Conservation (phyloP, 2,888 invertebrate genomes). For the Xanthia icteritia region DNA sequence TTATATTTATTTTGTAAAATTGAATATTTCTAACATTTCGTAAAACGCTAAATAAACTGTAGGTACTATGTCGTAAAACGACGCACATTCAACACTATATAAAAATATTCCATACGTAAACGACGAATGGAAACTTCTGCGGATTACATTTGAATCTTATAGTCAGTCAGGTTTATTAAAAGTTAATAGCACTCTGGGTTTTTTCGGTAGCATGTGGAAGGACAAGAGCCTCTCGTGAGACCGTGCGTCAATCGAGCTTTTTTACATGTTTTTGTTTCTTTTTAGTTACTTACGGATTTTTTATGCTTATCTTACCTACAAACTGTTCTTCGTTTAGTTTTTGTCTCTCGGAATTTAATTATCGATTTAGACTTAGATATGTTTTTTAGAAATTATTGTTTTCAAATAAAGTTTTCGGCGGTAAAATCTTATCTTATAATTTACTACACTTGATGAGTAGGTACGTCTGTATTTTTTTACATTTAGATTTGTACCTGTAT, state of each 20-base stretch:
- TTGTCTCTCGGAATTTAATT: neutral
- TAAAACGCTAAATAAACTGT: neutral
- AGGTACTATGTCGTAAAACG: neutral
- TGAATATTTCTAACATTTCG: neutral
- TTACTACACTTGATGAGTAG: neutral
- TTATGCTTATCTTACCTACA: neutral
- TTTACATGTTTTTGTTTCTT: slow-evolving; percentile 29
- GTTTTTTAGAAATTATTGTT: no score
- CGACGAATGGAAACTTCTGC: slow-evolving; percentile 27
- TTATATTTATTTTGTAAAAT: no score
- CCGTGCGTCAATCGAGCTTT: slow-evolving; percentile 64
- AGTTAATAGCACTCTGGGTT: slow-evolving; percentile 60
- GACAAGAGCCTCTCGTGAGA: slow-evolving; percentile 60
- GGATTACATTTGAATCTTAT: slow-evolving; percentile 23
- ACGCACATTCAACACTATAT: neutral
- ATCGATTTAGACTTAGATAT: neutral
- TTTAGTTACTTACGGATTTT: neutral
- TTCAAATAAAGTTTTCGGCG: neutral
- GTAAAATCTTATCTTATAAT: neutral
- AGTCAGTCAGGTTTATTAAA: slow-evolving; percentile 42
- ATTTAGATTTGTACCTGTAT: neutral
- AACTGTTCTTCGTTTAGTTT: slow-evolving; percentile 22
- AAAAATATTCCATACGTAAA: slow-evolving; percentile 21
- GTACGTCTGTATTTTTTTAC: neutral
- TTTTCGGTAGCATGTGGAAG: slow-evolving; percentile 47